A percentile compares a stretch with the other conserved stretches of the same genome.
phyloP scores from a whole-genome alignment of 2,113 vertebrate genomes.

The Pseudolaguvia tuberculata region DNA sequence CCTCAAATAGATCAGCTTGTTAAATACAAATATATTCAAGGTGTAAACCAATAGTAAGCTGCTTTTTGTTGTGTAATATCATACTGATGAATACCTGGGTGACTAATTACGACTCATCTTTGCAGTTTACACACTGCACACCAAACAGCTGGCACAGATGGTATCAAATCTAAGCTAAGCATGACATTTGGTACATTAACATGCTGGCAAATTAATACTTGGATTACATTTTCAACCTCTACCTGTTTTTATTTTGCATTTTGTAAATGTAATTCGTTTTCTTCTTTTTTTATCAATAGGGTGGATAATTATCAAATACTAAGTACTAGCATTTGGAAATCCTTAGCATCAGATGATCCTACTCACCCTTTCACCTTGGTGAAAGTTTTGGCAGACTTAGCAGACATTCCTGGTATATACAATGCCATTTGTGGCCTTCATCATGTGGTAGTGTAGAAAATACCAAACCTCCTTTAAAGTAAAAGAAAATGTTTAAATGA shows the following conservation, averaged over 20 bases:
- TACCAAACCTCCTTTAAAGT: conserved; percentile 4
- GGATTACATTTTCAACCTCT: conserved; percentile 50
- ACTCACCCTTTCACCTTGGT: neutral
- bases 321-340: no score
- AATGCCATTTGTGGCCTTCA: conserved; percentile 6
- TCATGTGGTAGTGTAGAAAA: neutral
- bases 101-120: conserved; percentile 26
- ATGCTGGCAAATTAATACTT: conserved; percentile 51
- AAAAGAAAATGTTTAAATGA: neutral
- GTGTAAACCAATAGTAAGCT: neutral
- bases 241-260: conserved; percentile 41
- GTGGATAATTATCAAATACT: no score
- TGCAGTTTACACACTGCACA: conserved; percentile 20
- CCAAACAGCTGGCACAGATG: conserved; percentile 22
- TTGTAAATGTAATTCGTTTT: conserved; percentile 46
- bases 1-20: neutral
- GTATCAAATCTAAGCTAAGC: conserved; percentile 30
- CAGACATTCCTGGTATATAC: conserved; percentile 18
- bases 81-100: neutral
- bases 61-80: neutral
- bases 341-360: neutral
- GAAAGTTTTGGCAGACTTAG: conserved; percentile 25
- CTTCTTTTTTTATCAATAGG: neutral
- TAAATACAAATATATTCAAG: neutral
- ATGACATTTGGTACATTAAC: conserved; percentile 45